phyloP scores from a whole-genome alignment of 1,140 invertebrate genomes.

The Caerostris darwini region DNA sequence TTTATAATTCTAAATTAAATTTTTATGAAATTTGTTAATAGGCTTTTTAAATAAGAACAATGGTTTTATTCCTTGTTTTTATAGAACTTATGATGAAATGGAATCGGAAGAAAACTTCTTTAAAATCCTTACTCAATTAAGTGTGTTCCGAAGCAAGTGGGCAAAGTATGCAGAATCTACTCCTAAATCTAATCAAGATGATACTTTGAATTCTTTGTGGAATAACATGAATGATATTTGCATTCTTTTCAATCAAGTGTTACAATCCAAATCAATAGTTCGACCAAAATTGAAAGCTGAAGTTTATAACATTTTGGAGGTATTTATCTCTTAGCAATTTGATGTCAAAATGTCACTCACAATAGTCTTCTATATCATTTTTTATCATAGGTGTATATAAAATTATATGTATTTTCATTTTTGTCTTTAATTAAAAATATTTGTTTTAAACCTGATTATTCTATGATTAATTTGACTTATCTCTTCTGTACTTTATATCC shows the following conservation, averaged over 20 bases:
- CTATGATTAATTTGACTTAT: too few relatives aligned
- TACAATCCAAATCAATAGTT: not conserved
- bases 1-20: too few relatives aligned
- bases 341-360: too few relatives aligned
- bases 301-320: slow-evolving; percentile 27
- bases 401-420: too few relatives aligned
- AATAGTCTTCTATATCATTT: too few relatives aligned
- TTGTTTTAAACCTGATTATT: too few relatives aligned
- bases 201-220: slow-evolving; percentile 52
- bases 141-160: slow-evolving; percentile 34
- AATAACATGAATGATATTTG: slow-evolving; percentile 14
- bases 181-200: slow-evolving; percentile 4
- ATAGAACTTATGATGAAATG: slow-evolving; percentile 33
- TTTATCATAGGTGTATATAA: too few relatives aligned
- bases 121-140: not conserved
- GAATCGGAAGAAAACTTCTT: not conserved
- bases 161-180: slow-evolving; percentile 56
- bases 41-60: too few relatives aligned
- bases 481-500: too few relatives aligned
- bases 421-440: too few relatives aligned
- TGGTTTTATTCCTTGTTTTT: not conserved
- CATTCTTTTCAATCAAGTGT: slow-evolving; percentile 26
- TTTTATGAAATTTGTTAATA: too few relatives aligned
- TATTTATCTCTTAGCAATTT: not conserved
- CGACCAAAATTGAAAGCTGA: slow-evolving; percentile 5